phyloP scores from a whole-genome alignment of 2,888 invertebrate genomes.

The Leptopilina myrica region DNA sequence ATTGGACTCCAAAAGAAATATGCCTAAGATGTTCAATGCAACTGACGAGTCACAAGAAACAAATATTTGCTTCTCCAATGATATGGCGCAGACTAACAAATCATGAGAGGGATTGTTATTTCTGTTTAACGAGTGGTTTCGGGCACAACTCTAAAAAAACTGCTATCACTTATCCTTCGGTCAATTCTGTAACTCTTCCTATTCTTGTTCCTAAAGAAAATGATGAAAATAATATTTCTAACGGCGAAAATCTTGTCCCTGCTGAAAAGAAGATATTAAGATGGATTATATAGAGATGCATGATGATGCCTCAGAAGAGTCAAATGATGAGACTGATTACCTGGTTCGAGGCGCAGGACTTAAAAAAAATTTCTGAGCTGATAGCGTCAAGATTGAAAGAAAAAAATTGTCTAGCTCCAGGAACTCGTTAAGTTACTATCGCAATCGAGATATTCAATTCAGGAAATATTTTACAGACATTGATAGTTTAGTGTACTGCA shows the following conservation, averaged over 20 bases:
- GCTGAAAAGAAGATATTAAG: background rate
- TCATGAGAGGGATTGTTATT: background rate
- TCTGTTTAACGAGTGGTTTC: background rate
- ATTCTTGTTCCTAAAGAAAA: background rate
- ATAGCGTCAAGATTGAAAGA: conserved; percentile 5
- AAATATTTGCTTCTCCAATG: background rate
- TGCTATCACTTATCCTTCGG: background rate
- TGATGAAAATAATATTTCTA: background rate
- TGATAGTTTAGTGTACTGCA: background rate
- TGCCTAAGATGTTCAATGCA: background rate
- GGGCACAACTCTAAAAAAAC: background rate
- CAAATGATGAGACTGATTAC: background rate
- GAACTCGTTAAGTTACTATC: background rate
- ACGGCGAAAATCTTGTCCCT: background rate
- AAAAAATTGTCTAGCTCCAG: conserved; percentile 9
- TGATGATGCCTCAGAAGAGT: background rate
- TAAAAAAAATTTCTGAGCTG: background rate
- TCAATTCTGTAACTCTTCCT: background rate
- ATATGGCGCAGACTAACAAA: background rate
- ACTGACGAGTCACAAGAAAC: background rate
- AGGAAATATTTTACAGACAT: background rate
- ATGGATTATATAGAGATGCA: background rate
- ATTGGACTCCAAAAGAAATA: conserved; percentile 8
- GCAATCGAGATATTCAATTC: background rate
- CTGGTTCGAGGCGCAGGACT: conserved; percentile 1